A percentile compares a stretch with the other conserved stretches of the same genome.
These are phyloP conservation scores for Pitangus sulphuratus DNA, from an alignment of 2,797 vertebrate species.

Conservation along the genomic window DNA sequence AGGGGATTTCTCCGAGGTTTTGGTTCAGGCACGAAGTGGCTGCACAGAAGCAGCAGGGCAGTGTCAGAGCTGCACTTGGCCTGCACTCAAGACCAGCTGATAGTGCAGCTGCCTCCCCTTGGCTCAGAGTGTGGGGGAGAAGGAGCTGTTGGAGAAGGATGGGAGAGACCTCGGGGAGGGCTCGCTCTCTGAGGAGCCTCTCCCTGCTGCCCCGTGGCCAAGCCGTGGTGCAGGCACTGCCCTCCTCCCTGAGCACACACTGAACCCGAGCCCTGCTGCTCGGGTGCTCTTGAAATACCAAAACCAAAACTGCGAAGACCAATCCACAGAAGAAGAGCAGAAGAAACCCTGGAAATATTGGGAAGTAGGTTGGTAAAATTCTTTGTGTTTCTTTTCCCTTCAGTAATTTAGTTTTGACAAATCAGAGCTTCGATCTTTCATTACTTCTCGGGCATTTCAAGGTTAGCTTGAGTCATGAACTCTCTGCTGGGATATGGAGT, in stretches of 20 bases:
- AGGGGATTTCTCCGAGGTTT: neutral
- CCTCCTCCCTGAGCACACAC: neutral
- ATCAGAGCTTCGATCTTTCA: neutral
- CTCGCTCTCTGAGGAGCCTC: neutral
- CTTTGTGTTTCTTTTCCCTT: neutral
- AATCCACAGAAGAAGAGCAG: neutral
- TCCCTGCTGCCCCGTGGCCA: accelerated
- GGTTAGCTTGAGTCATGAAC: neutral
- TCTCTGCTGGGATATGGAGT: neutral
- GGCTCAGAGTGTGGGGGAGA: neutral
- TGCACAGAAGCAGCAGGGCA: neutral
- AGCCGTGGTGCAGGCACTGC: neutral
- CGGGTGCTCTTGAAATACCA: accelerated
- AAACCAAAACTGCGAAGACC: neutral
- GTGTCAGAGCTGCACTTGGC: neutral
- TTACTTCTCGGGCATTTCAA: neutral
- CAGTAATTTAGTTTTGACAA: neutral
- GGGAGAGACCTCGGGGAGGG: neutral
- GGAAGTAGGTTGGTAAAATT: neutral
- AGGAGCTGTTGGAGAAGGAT: neutral
- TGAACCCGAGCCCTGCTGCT: neutral
- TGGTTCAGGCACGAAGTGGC: neutral
- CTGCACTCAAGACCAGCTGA: neutral
- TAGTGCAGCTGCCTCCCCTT: neutral
- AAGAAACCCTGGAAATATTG: neutral